phyloP scores from a whole-genome alignment of 2,113 vertebrate genomes.

The Leucopsar rothschildi region DNA sequence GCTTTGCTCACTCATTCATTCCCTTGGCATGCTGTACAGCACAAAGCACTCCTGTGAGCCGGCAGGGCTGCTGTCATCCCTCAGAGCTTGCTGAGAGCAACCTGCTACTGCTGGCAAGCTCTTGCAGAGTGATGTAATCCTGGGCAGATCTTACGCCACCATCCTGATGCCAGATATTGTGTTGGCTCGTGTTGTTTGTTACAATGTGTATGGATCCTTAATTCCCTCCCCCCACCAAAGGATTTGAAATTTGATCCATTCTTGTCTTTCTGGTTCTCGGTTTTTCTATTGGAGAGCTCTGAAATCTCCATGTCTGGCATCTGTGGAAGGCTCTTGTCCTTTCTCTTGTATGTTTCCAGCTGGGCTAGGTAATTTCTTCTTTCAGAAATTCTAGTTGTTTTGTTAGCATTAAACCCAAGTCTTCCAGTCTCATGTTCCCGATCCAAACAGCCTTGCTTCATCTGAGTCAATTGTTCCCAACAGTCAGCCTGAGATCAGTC shows the following conservation, averaged over 20 bases:
- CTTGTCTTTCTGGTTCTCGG: neutral
- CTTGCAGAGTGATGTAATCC: slow-evolving; percentile 25
- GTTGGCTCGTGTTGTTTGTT: neutral
- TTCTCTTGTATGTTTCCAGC: neutral
- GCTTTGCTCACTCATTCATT: neutral
- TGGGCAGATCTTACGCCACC: neutral
- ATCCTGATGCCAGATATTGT: slow-evolving; percentile 29
- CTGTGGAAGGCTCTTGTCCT: neutral
- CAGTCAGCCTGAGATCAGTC: neutral
- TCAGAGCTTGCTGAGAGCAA: slow-evolving; percentile 19
- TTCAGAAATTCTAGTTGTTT: slow-evolving; percentile 1
- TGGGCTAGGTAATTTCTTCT: slow-evolving; percentile 12
- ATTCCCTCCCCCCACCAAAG: neutral
- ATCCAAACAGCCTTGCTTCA: neutral
- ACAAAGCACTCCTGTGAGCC: slow-evolving; percentile 57
- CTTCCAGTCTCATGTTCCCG: neutral
- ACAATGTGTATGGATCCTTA: neutral
- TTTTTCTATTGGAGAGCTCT: neutral
- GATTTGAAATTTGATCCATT: neutral
- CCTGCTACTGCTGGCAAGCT: slow-evolving; percentile 54
- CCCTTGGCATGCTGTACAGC: neutral
- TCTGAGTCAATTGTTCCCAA: neutral
- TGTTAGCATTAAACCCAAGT: neutral
- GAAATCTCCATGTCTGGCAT: neutral
- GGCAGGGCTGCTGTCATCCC: slow-evolving; percentile 19